Conservation (phyloP, 1,140 invertebrate species). For the Drosophila serrata region DNA sequence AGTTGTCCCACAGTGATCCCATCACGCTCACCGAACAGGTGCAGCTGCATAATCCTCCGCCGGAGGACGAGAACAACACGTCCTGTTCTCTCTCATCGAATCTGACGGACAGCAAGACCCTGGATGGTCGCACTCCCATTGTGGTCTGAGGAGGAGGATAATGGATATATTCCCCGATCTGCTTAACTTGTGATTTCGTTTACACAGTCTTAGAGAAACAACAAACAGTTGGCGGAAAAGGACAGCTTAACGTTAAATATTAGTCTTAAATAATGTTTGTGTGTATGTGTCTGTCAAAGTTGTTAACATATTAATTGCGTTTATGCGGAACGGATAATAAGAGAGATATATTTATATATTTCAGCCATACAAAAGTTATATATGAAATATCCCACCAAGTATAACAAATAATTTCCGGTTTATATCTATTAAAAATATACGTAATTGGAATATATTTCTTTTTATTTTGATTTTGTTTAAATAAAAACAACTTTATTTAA, state of each 20-base stretch:
- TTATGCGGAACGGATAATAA: slow-evolving; percentile 40
- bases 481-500: too few species aligned
- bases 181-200: slow-evolving; percentile 73
- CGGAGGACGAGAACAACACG: slow-evolving; percentile 75
- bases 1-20: slow-evolving; percentile 46
- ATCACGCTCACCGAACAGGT: slow-evolving; percentile 71
- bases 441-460: not conserved
- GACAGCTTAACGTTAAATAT: slow-evolving; percentile 70
- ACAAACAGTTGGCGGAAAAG: slow-evolving; percentile 32
- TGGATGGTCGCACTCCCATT: slow-evolving; percentile 80
- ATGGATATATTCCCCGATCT: slow-evolving; percentile 32
- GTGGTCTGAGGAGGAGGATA: slow-evolving; percentile 58
- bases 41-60: slow-evolving; percentile 67
- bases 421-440: not conserved
- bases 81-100: slow-evolving; percentile 81
- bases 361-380: not conserved
- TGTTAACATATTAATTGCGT: slow-evolving; percentile 46
- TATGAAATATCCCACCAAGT: slow-evolving; percentile 21
- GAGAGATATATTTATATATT: not conserved
- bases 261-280: slow-evolving; percentile 79
- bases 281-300: slow-evolving; percentile 59
- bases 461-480: not conserved
- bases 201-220: slow-evolving; percentile 55
- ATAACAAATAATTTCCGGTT: not conserved
- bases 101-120: slow-evolving; percentile 81